These are phyloP conservation scores for Onthophagus taurus DNA, from an alignment of 1,140 invertebrate species.

Conservation along the genomic window DNA sequence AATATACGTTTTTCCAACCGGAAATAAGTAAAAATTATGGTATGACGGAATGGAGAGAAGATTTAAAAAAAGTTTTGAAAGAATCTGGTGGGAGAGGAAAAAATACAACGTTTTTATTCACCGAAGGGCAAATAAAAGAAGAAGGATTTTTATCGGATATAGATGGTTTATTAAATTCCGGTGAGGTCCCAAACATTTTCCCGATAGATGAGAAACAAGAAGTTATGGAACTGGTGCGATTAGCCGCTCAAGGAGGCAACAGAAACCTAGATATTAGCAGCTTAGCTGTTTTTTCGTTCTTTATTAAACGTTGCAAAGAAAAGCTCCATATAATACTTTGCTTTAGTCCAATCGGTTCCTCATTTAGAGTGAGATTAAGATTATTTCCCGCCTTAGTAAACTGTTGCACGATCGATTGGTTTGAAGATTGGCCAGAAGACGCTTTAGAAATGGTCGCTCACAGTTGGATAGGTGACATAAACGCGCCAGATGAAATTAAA, in stretches of 20 bases:
- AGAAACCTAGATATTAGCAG: slow-evolving; percentile 73
- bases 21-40: slow-evolving; percentile 81
- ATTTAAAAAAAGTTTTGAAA: slow-evolving; percentile 77
- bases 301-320: slow-evolving; percentile 73
- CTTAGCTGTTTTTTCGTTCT: slow-evolving; percentile 71
- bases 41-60: slow-evolving; percentile 76
- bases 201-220: slow-evolving; percentile 82
- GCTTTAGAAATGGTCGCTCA: slow-evolving; percentile 84
- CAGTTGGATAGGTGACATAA: slow-evolving; percentile 67
- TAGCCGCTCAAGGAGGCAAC: slow-evolving; percentile 69
- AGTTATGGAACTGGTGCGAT: slow-evolving; percentile 66
- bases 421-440: slow-evolving; percentile 86
- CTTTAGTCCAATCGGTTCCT: slow-evolving; percentile 82
- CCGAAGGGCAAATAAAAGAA: slow-evolving; percentile 81
- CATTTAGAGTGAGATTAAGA: slow-evolving; percentile 68
- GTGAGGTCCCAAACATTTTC: slow-evolving; percentile 80
- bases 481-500: slow-evolving; percentile 61
- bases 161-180: slow-evolving; percentile 78
- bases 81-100: slow-evolving; percentile 62
- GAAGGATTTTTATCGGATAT: slow-evolving; percentile 83
- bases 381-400: slow-evolving; percentile 87
- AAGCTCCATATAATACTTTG: slow-evolving; percentile 84
- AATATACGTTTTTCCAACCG: slow-evolving; percentile 71
- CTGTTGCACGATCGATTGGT: slow-evolving; percentile 95
- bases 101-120: slow-evolving; percentile 72